Evolutionary conservation across 2,113 vertebrate genomes (phyloP).

Genomic region (Dipodomys stephensi): DNA sequence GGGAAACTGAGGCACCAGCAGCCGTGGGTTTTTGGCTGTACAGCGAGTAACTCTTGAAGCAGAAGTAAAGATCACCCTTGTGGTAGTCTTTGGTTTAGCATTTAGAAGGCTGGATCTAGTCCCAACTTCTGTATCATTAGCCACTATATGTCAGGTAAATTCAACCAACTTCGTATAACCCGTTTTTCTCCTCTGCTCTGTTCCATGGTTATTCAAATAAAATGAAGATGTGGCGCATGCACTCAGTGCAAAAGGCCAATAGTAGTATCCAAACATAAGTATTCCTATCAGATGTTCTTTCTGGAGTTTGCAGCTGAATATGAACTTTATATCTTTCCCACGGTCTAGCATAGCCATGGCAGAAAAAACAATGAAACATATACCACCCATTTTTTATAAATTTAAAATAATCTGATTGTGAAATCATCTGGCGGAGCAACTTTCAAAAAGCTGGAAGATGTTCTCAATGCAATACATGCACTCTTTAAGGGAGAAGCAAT

Average conservation of each 20-base stretch:
- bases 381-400: slow-evolving; percentile 46
- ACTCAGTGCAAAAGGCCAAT: slow-evolving; percentile 30
- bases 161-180: background rate
- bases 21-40: background rate
- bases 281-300: background rate
- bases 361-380: slow-evolving; percentile 54
- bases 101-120: background rate
- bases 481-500: background rate
- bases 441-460: slow-evolving; percentile 37
- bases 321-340: slow-evolving; percentile 51
- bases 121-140: background rate
- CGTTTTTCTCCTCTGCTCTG: slow-evolving; percentile 22
- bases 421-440: background rate
- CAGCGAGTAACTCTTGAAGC: background rate
- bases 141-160: background rate
- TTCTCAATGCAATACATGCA: slow-evolving; percentile 49
- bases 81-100: background rate
- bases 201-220: slow-evolving; percentile 31
- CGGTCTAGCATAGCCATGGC: slow-evolving; percentile 3
- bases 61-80: background rate
- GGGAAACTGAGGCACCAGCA: background rate
- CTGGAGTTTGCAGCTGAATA: background rate
- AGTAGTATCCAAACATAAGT: slow-evolving; percentile 17
- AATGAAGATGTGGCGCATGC: background rate
- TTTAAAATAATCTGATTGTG: slow-evolving; percentile 31